Percentiles rank a stretch among this genome's conserved stretches.
These are phyloP conservation scores for Rhinatrema bivittatum DNA, from an alignment of 2,797 vertebrate genomes.

Conservation along the genomic window DNA sequence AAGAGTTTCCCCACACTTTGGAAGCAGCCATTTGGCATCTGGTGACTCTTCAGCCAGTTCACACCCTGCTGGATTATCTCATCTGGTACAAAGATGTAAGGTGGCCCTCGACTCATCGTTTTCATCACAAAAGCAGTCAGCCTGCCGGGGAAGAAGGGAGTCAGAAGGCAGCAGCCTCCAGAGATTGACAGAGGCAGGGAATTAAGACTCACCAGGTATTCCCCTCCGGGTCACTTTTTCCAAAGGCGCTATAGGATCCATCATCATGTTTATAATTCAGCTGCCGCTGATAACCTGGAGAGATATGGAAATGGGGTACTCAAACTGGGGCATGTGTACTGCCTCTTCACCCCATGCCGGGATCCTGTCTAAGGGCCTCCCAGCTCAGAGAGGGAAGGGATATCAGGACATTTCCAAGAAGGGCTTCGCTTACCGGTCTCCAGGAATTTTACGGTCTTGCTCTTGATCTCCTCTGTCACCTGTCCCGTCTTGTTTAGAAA, in stretches of 20 bases:
- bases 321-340: not conserved
- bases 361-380: not conserved
- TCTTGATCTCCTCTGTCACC: slow-evolving; percentile 39
- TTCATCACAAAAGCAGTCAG: slow-evolving; percentile 75
- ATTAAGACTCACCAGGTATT: slow-evolving; percentile 68
- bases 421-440: slow-evolving; percentile 47
- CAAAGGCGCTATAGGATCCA: slow-evolving; percentile 68
- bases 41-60: slow-evolving; percentile 53
- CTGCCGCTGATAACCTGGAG: slow-evolving; percentile 68
- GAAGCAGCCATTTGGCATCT: slow-evolving; percentile 58
- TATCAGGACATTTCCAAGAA: not conserved
- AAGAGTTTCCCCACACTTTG: slow-evolving; percentile 65
- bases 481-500: slow-evolving; percentile 64
- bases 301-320: not conserved
- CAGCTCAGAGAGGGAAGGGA: not conserved
- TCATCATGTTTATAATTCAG: slow-evolving; percentile 55
- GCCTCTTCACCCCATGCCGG: not conserved
- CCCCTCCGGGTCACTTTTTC: slow-evolving; percentile 32
- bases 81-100: slow-evolving; percentile 56
- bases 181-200: fast-evolving
- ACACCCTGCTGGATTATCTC: slow-evolving; percentile 38
- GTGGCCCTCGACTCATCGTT: slow-evolving; percentile 60
- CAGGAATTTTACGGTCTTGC: slow-evolving; percentile 48
- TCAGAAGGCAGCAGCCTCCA: not conserved
- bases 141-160: slow-evolving; percentile 42